Conservation (phyloP, 2,797 vertebrate genomes). For the Poecilia wingei region DNA sequence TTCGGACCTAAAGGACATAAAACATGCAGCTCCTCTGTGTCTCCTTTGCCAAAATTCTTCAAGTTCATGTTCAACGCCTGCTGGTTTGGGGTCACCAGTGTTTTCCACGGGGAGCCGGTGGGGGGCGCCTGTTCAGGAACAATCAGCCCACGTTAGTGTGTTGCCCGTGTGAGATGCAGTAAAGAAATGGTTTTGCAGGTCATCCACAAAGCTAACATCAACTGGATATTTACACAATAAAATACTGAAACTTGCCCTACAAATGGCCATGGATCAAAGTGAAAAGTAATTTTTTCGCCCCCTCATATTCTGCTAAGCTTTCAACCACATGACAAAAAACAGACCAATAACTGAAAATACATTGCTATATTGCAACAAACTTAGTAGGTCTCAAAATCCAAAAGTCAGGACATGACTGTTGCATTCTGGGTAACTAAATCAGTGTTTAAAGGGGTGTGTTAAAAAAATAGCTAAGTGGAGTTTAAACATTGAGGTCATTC, state of each 20-base stretch:
- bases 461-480: not conserved
- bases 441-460: not conserved
- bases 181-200: conserved; percentile 5
- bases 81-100: conserved; percentile 71
- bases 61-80: conserved; percentile 21
- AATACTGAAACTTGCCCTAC: not conserved
- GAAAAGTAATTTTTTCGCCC: rapidly evolving
- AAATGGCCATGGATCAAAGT: not conserved
- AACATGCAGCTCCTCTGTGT: conserved; percentile 22
- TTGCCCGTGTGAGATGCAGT: conserved; percentile 19
- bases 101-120: conserved; percentile 75
- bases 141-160: conserved; percentile 72
- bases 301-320: not conserved
- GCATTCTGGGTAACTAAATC: not conserved
- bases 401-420: not conserved
- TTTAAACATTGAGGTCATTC: not conserved
- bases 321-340: not conserved
- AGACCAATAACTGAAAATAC: not conserved
- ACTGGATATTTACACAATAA: not conserved
- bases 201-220: not conserved
- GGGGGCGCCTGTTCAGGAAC: conserved; percentile 82
- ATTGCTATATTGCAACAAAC: not conserved
- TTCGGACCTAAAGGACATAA: conserved; percentile 8
- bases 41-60: not conserved
- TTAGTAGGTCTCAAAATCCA: not conserved